Conservation (phyloP, 2,797 vertebrate genomes). For the Mycteria americana region DNA sequence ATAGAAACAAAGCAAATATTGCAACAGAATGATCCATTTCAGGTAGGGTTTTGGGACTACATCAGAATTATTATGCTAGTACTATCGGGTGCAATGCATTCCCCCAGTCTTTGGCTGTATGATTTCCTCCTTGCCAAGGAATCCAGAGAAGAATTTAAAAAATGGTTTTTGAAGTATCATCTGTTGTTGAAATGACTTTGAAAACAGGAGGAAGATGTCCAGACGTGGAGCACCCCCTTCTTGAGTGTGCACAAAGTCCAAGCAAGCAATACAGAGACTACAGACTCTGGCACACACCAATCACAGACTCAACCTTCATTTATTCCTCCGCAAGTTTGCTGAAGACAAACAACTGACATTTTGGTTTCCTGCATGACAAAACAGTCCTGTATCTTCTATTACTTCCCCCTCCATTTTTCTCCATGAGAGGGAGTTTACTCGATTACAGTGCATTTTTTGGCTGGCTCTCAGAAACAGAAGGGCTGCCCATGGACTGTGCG, state of each 20-base stretch:
- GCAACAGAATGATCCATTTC: background rate
- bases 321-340: background rate
- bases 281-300: background rate
- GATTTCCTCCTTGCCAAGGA: background rate
- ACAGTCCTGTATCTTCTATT: too few species aligned
- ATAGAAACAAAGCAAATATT: background rate
- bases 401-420: background rate
- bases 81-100: background rate
- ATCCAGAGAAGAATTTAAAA: background rate
- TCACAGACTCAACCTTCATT: background rate
- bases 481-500: rapidly evolving
- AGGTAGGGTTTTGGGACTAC: background rate
- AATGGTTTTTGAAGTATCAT: background rate
- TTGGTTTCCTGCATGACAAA: background rate
- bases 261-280: background rate
- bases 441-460: background rate
- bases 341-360: background rate
- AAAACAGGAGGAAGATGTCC: background rate
- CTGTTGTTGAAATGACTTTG: background rate
- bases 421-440: background rate
- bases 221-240: background rate
- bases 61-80: background rate
- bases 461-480: background rate
- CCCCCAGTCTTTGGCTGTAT: too few species aligned
- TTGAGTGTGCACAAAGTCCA: background rate